Conservation (phyloP, 2,113 vertebrate genomes). For the Saguinus imperator region DNA sequence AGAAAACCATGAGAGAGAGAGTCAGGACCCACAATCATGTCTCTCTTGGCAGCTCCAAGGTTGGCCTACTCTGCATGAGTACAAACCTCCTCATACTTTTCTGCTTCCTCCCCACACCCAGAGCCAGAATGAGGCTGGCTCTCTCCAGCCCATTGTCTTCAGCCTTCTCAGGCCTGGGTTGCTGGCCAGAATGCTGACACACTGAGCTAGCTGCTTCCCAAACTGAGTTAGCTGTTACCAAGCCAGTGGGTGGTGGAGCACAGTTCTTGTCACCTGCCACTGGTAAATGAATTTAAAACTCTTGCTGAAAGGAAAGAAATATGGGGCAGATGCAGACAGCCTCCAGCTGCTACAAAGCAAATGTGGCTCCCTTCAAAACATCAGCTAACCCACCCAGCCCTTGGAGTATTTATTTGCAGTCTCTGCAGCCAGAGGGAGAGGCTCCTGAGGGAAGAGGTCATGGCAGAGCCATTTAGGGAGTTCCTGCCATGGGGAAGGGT, state of each 20-base stretch:
- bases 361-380: not conserved
- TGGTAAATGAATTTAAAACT: constrained; percentile 34
- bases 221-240: not conserved
- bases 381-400: not conserved
- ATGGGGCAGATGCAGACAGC: not conserved
- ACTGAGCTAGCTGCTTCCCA: not conserved
- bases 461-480: not conserved
- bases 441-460: not conserved
- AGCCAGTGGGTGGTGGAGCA: not conserved
- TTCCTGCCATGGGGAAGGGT: not conserved
- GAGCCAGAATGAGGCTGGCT: too few species aligned
- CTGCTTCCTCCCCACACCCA: not conserved
- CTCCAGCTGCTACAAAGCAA: constrained; percentile 32
- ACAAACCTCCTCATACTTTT: not conserved
- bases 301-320: constrained; percentile 43
- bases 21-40: too few species aligned
- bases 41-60: not conserved
- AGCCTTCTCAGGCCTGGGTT: not conserved
- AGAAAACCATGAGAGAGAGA: not conserved
- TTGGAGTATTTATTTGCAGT: not conserved
- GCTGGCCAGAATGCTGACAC: not conserved
- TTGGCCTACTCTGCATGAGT: not conserved
- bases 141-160: not conserved
- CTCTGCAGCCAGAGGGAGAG: not conserved
- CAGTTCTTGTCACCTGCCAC: constrained; percentile 15